Conservation (phyloP, 2,888 invertebrate species). For the Stomorhina lunata region DNA sequence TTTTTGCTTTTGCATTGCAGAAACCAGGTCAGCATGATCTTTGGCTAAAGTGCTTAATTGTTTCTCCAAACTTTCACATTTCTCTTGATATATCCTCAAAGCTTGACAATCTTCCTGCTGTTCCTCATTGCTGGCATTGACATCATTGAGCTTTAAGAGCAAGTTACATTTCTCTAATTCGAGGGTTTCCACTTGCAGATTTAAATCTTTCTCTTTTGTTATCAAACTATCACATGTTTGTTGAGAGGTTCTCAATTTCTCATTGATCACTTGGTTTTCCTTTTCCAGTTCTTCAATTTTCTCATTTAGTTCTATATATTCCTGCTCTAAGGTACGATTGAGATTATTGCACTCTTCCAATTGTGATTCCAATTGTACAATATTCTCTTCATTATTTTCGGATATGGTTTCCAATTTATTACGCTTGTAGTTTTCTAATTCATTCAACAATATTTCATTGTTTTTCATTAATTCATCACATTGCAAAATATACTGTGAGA, state of each 20-base stretch:
- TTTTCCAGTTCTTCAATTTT: conserved; percentile 80
- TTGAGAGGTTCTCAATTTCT: conserved; percentile 72
- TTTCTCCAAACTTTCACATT: conserved; percentile 70
- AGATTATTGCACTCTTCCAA: conserved; percentile 83
- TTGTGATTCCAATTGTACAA: conserved; percentile 84
- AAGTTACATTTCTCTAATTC: conserved; percentile 74
- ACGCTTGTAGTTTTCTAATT: conserved; percentile 83
- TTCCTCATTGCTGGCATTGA: conserved; percentile 67
- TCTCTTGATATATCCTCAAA: conserved; percentile 65
- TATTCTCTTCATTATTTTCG: conserved; percentile 86
- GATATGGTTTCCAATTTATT: conserved; percentile 85
- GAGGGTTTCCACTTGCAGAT: conserved; percentile 71
- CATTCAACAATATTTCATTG: conserved; percentile 85
- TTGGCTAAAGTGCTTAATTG: conserved; percentile 72
- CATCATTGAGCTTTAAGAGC: conserved; percentile 73
- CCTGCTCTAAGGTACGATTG: conserved; percentile 83
- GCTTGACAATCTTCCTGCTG: conserved; percentile 48
- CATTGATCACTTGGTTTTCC: conserved; percentile 70
- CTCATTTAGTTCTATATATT: conserved; percentile 82
- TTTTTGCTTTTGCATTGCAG: conserved; percentile 70
- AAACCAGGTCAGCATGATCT: conserved; percentile 72
- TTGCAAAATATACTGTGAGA: conserved; percentile 82
- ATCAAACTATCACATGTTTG: conserved; percentile 73
- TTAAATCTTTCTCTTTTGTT: conserved; percentile 72
- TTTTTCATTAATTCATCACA: conserved; percentile 86